A percentile compares a stretch with the other conserved stretches of the same genome.
Evolutionary conservation across 2,888 invertebrate genomes (phyloP).

Genomic region (Lissonota sp.): DNA sequence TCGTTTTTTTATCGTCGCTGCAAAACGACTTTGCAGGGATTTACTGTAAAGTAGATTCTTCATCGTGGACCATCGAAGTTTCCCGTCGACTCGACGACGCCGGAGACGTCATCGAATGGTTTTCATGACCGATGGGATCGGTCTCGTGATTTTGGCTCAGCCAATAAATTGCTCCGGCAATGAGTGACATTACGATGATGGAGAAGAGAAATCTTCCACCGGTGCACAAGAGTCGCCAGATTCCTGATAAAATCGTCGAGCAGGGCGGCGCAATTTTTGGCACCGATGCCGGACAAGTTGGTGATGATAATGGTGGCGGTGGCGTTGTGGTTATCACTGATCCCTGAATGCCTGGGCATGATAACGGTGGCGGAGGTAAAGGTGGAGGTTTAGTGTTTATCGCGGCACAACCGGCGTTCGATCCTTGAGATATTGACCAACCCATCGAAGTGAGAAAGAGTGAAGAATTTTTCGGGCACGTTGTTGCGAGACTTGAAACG

Average conservation of each 20-base stretch:
- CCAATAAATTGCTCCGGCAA: slow-evolving; percentile 56
- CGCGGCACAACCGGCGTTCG: slow-evolving; percentile 32
- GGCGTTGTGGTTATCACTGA: slow-evolving; percentile 14
- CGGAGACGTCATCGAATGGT: neutral
- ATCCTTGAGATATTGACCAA: slow-evolving; percentile 31
- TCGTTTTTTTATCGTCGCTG: neutral
- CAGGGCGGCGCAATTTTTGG: slow-evolving; percentile 52
- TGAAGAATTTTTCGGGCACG: neutral
- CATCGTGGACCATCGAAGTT: slow-evolving; percentile 9
- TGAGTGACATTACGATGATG: slow-evolving; percentile 46
- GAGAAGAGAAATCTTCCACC: slow-evolving; percentile 56
- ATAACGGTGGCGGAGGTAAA: slow-evolving; percentile 6
- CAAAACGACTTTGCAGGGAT: neutral
- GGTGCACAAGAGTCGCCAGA: slow-evolving; percentile 57
- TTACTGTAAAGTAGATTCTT: neutral
- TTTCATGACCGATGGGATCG: slow-evolving; percentile 16
- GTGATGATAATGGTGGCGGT: slow-evolving; percentile 20
- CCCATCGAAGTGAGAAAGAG: slow-evolving; percentile 37
- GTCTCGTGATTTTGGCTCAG: slow-evolving; percentile 47
- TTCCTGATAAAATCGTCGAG: slow-evolving; percentile 52
- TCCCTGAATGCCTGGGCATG: slow-evolving; percentile 37
- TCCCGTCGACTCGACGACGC: slow-evolving; percentile 26
- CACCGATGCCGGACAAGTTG: slow-evolving; percentile 37
- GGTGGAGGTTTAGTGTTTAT: slow-evolving; percentile 25
- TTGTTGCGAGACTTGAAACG: neutral